Evolutionary conservation across 1,140 invertebrate genomes (phyloP).

Genomic region (Scaptomyza hsui): DNA sequence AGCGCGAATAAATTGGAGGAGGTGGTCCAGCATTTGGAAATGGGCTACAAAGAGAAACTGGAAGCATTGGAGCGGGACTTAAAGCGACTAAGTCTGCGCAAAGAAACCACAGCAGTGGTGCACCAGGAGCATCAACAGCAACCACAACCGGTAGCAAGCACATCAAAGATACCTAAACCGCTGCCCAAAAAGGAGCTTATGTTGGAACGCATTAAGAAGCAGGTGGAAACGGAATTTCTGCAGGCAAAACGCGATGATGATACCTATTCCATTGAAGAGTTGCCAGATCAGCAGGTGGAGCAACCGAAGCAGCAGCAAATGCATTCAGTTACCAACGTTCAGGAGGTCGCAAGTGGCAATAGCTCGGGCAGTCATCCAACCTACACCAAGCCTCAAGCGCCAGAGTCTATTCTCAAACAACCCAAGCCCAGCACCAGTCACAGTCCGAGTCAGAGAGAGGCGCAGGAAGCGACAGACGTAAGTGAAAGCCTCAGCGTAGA

Average conservation of each 20-base stretch:
- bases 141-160: neutral
- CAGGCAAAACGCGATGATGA: conserved; percentile 56
- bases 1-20: conserved; percentile 69
- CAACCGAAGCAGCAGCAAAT: conserved; percentile 19
- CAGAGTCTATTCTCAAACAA: neutral
- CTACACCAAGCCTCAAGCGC: conserved; percentile 36
- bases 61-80: conserved; percentile 66
- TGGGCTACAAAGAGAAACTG: conserved; percentile 71
- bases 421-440: conserved; percentile 8
- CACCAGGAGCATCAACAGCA: neutral
- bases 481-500: conserved; percentile 66
- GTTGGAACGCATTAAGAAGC: conserved; percentile 55
- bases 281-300: conserved; percentile 3
- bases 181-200: conserved; percentile 40
- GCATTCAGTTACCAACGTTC: conserved; percentile 26
- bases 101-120: neutral
- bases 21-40: conserved; percentile 67
- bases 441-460: too few species aligned
- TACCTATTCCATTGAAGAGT: conserved; percentile 66
- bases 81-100: conserved; percentile 28
- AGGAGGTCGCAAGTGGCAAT: conserved; percentile 39
- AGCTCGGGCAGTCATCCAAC: conserved; percentile 52
- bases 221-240: conserved; percentile 61
- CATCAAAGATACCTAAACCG: conserved; percentile 63
- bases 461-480: conserved; percentile 55